Evolutionary conservation across 37 sponge, comb jelly and placozoan species (phyloP), one percentile per base, ranked within the genome.

Genomic region (Geodia barretti): DNA sequence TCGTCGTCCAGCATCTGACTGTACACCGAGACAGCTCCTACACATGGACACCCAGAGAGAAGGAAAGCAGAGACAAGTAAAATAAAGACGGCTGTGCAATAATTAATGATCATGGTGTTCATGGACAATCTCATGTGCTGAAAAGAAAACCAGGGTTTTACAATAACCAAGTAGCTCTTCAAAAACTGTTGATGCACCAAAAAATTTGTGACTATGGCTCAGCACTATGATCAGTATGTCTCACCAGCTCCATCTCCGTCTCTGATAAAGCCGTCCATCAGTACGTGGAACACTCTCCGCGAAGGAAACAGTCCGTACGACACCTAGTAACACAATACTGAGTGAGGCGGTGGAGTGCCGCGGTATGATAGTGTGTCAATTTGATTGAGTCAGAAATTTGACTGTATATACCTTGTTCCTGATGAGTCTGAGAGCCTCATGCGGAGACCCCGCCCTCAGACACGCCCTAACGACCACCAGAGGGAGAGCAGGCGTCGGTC

Each of bases 301-400:
- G 79, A 73, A 31, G 86, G 86, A 47, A 79, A 86, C 54, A 86
- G 17, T 11, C 86, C 79, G 63, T 47, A 86, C 36, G 62, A 63
- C 19, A 64, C 31, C 78, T 78, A 41, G 0, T 5, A 3, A 21
- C 47, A 73, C 68, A 66, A 20, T 9, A 28, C 68, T 66, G 20
- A 66, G 68, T 19, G 19, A 58, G 17, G 17, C 19, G 17, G 30
- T 39, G 24, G 41, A n/a, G 9, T 29, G 23, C 41, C 3, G 24
- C 3, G 21, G 4, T 34, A 3, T 73, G 42, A 30, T 41, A 25
- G 74, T 21, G 1, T 29, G 75, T 1, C 36, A 8, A 1, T 3
- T 1, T 62, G 4, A 4, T n/a, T n/a, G n/a, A n/a, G n/a, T n/a
- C n/a, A n/a, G n/a, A n/a, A n/a, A n/a, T n/a, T n/a, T n/a, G n/a